phyloP scores from a whole-genome alignment of 2,797 vertebrate genomes.

The Molossus alvarezi region DNA sequence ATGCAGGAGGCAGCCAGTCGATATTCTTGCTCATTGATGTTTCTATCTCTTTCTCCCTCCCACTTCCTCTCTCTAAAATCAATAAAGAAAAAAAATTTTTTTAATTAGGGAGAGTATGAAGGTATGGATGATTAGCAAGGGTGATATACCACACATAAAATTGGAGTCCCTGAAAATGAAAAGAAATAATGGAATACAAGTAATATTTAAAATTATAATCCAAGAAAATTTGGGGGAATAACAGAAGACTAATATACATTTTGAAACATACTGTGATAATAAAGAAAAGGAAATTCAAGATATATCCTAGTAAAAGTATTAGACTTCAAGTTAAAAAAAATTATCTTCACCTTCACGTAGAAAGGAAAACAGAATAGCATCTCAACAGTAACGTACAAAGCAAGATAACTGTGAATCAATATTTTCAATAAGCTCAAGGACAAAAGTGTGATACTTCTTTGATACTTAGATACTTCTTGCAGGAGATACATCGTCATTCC shows the following conservation, averaged over 20 bases:
- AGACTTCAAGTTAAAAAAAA: neutral
- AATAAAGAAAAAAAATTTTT: too few species aligned
- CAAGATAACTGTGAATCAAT: neutral
- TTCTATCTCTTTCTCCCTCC: too few species aligned
- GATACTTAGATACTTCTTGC: too few species aligned
- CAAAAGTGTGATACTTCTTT: neutral
- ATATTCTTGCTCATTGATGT: too few species aligned
- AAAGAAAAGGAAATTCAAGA: neutral
- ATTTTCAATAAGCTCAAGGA: neutral
- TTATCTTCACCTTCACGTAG: neutral
- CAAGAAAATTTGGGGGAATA: neutral
- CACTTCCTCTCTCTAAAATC: too few species aligned
- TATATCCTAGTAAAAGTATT: neutral
- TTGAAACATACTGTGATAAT: neutral
- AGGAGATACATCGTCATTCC: too few species aligned
- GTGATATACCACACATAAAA: neutral
- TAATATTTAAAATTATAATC: neutral
- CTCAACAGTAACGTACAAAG: neutral
- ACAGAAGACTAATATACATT: neutral
- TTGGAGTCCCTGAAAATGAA: neutral
- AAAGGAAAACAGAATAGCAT: neutral
- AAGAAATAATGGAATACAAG: neutral
- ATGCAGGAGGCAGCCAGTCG: too few species aligned
- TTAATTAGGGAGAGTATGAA: too few species aligned
- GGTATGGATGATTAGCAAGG: neutral